A percentile compares a stretch with the other conserved stretches of the same genome.
These are phyloP conservation scores for Thalpophila matura DNA, from an alignment of 2,888 invertebrate genomes.

Conservation along the genomic window DNA sequence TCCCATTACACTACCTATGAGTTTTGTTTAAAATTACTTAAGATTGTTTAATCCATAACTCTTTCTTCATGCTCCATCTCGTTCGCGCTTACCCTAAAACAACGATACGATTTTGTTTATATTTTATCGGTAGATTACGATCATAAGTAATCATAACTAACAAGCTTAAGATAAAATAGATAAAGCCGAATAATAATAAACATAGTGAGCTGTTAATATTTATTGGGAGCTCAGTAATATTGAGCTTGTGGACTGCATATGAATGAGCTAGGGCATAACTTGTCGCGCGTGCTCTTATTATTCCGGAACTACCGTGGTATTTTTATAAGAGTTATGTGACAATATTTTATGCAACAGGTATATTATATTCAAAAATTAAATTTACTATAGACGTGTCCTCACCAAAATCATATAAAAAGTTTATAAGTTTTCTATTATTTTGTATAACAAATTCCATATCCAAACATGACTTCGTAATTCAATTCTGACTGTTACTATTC, in stretches of 20 bases:
- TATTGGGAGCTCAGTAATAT: slow-evolving; percentile 41
- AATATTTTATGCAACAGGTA: no score
- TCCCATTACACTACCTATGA: no score
- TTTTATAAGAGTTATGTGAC: no score
- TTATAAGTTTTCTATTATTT: no score
- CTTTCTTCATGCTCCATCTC: no score
- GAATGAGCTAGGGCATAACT: slow-evolving; percentile 14
- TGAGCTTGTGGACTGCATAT: slow-evolving; percentile 38
- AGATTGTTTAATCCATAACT: no score
- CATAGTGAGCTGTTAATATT: slow-evolving; percentile 33
- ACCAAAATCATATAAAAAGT: no score
- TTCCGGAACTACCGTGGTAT: slow-evolving; percentile 6
- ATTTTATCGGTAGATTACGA: not conserved
- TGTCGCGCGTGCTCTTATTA: slow-evolving; percentile 2
- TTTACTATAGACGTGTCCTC: no score
- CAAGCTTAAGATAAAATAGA: slow-evolving; percentile 12
- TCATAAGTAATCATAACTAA: not conserved
- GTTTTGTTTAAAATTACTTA: no score
- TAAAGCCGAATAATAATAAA: slow-evolving; percentile 37
- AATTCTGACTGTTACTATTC: slow-evolving; percentile 29
- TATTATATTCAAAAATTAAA: no score
- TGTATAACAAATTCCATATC: slow-evolving; percentile 13
- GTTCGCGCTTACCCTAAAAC: no score
- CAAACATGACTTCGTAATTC: slow-evolving; percentile 29
- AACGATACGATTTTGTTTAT: no score